Percentiles rank a stretch among this genome's conserved stretches.
Evolutionary conservation across 2,797 vertebrate species (phyloP).

Genomic region (Sus cebifrons): DNA sequence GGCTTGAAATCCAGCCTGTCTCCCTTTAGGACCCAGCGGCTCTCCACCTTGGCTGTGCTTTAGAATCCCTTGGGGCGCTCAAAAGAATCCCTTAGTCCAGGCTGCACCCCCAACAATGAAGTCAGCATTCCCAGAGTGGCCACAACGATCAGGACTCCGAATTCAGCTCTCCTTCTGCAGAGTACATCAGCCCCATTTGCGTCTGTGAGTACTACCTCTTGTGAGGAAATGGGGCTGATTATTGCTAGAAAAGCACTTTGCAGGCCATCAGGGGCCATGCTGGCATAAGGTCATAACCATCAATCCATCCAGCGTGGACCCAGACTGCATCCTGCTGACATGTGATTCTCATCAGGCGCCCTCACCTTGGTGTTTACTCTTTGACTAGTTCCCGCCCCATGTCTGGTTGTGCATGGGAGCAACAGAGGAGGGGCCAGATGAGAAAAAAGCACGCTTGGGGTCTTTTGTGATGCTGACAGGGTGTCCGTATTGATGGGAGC

Average conservation of each 20-base stretch:
- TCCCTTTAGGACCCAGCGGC: fast-evolving
- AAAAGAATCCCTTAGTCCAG: not conserved
- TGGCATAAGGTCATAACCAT: too few species aligned
- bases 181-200: not conserved
- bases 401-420: fast-evolving
- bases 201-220: not conserved
- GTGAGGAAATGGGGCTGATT: not conserved
- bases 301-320: fast-evolving
- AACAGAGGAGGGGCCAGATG: fast-evolving
- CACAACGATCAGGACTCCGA: not conserved
- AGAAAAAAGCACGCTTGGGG: not conserved
- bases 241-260: not conserved
- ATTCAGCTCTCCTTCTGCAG: not conserved
- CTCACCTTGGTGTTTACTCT: not conserved
- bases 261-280: not conserved
- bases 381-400: not conserved
- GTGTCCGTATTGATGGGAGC: not conserved
- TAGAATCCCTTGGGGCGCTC: not conserved
- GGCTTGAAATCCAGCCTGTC: not conserved
- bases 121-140: not conserved
- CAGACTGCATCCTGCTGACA: not conserved
- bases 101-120: not conserved
- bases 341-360: not conserved
- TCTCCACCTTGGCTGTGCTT: not conserved
- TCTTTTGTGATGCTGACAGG: not conserved